Base-by-base conservation (phyloP, 1,140 invertebrate species). In the Zaprionus africanus region DNA sequence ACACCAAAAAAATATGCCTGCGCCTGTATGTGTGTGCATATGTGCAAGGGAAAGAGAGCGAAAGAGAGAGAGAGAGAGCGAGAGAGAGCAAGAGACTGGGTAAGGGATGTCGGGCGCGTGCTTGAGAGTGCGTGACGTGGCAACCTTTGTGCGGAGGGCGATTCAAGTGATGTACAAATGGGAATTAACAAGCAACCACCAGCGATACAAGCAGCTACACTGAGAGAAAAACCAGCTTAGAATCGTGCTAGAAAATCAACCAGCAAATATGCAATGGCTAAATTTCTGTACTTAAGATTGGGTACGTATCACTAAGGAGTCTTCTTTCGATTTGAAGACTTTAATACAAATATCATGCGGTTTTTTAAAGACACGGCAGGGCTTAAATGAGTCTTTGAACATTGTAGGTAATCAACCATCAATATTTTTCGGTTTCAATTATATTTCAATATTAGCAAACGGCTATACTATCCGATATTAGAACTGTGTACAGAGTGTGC, bases 111-210 rank as follows among this genome's bases (percentile, higher is more conserved):
- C 26, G 63, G 79, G 71, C 85, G 80, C 86, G 84, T 88, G 84
- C 75, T 88, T 71, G 69, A 76, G 82, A 81, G 79, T 87, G 78
- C 74, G 59, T 72, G 65, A 68, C 76, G 79, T 73, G 62, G 54
- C 61, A 78, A 78, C 63, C 64, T 69, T 70, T 64, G 28, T 59
- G 57, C 43, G 73, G 53, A 31, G 67, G 60, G 46, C 64, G 60
- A 73, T 57, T 80, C 69, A 43, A 62, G 46, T 63, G 69, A 63
- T 69, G 67, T 81, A 75, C 85, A 85, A 79, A 72, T 38, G 66
- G 43, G 65, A 78, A 72, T 86, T 81, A 81, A 78, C 70, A 79
- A 76, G 82, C 78, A 85, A 85, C 78, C 79, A 85, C 82, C 82
- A 72, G 65, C 19, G 61, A 76, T 26, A 54, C 53, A 71, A 65